Evolutionary conservation across 2,797 vertebrate species (phyloP).

Genomic region (Enteromius viviparus): DNA sequence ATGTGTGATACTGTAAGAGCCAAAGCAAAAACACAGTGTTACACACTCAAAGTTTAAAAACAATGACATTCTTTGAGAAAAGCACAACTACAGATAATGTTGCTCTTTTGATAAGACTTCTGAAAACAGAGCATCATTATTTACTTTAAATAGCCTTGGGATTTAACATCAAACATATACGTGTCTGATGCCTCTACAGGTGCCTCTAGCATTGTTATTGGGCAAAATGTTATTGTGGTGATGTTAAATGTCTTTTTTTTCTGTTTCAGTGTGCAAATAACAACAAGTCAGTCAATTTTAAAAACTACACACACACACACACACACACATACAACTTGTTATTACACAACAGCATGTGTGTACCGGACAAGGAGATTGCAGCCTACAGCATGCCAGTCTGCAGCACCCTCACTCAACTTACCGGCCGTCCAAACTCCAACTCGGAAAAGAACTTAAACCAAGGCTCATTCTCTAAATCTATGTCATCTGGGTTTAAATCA

Average conservation of each 20-base stretch:
- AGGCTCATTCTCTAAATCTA: conserved; percentile 99
- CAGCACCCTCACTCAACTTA: conserved; percentile 80
- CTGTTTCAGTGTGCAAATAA: conserved; percentile 18
- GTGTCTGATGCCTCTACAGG: neutral
- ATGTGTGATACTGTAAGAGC: conserved; percentile 10
- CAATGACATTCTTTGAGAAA: neutral
- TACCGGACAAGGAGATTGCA: conserved; percentile 11
- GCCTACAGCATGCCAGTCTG: conserved; percentile 66
- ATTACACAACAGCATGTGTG: conserved; percentile 23
- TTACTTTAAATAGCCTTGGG: neutral
- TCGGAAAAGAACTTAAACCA: conserved; percentile 99
- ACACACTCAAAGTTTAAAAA: neutral
- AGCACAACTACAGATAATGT: neutral
- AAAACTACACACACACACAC: conserved; percentile 25
- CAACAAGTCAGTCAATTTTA: conserved; percentile 15
- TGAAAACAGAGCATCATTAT: neutral
- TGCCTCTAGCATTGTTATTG: conserved; percentile 2
- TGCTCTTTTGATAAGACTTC: neutral
- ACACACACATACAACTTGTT: conserved; percentile 42
- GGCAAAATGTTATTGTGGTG: neutral
- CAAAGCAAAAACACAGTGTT: conserved; percentile 4
- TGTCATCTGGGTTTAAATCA: conserved; percentile 91
- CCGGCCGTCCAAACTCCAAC: conserved; percentile 98
- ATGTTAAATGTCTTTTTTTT: neutral
- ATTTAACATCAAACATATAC: neutral